These are phyloP conservation scores for Oreortyx pictus DNA, from an alignment of 2,797 vertebrate species.

Conservation along the genomic window DNA sequence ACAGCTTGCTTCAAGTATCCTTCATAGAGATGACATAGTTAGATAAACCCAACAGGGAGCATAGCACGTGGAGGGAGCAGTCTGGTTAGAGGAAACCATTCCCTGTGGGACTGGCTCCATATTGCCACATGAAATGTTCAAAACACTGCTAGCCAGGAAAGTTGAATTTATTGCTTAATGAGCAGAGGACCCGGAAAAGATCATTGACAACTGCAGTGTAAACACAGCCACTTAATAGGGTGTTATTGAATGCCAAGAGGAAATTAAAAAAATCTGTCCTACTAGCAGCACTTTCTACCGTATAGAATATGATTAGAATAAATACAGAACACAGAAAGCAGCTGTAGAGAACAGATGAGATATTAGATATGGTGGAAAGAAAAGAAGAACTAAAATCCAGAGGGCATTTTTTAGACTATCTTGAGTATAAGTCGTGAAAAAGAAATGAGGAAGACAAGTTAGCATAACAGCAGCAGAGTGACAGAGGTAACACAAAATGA, in stretches of 20 bases:
- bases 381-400: slow-evolving; percentile 31
- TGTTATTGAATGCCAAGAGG: slow-evolving; percentile 65
- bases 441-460: slow-evolving; percentile 48
- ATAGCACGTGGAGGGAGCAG: slow-evolving; percentile 66
- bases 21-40: slow-evolving; percentile 70
- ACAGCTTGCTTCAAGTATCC: slow-evolving; percentile 73
- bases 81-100: slow-evolving; percentile 67
- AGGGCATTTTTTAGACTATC: slow-evolving; percentile 6
- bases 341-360: slow-evolving; percentile 50
- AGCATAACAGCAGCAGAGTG: slow-evolving; percentile 55
- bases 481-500: slow-evolving; percentile 61
- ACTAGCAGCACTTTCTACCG: slow-evolving; percentile 37
- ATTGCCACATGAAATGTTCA: slow-evolving; percentile 61
- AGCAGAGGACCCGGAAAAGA: slow-evolving; percentile 70
- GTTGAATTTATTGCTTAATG: slow-evolving; percentile 69
- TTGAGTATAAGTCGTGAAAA: not conserved
- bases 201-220: slow-evolving; percentile 68
- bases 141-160: slow-evolving; percentile 68
- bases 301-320: slow-evolving; percentile 50
- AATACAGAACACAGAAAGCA: slow-evolving; percentile 53
- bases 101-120: slow-evolving; percentile 64
- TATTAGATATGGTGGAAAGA: slow-evolving; percentile 29
- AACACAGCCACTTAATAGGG: slow-evolving; percentile 65
- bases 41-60: slow-evolving; percentile 68
- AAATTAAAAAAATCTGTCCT: slow-evolving; percentile 68